Evolutionary conservation across 2,113 vertebrate genomes (phyloP).

Genomic region (Corythornis cristatus): DNA sequence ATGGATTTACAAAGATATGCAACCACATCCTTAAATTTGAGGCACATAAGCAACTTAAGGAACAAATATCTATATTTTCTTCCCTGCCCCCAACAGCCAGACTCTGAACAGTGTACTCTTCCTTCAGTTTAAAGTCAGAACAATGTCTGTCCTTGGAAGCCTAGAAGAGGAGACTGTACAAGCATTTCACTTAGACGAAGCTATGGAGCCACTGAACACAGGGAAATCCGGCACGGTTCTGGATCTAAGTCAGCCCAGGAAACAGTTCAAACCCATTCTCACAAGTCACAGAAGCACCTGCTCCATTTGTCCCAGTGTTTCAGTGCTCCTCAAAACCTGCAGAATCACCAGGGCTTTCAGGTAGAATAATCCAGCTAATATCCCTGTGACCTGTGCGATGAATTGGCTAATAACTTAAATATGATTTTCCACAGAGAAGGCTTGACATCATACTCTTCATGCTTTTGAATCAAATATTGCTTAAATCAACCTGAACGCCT

Average conservation of each 20-base stretch:
- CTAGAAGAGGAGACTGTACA: neutral
- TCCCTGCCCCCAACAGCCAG: fast-evolving
- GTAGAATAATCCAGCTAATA: neutral
- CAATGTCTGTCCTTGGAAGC: neutral
- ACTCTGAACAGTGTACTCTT: neutral
- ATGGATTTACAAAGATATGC: neutral
- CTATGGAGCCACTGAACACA: neutral
- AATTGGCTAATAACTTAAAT: neutral
- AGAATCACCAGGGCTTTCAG: neutral
- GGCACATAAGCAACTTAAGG: neutral
- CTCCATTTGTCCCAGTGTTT: neutral
- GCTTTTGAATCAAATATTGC: neutral
- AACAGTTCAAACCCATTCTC: neutral
- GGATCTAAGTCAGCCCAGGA: neutral
- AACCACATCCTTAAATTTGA: neutral
- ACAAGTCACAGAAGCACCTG: neutral
- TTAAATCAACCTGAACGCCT: neutral
- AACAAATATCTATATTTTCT: neutral
- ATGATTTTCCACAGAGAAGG: neutral
- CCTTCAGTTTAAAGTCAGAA: neutral
- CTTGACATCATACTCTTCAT: neutral
- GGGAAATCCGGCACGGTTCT: neutral
- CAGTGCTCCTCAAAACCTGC: neutral
- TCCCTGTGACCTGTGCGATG: neutral
- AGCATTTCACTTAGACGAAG: neutral